Base-by-base conservation (phyloP, 2,888 invertebrate species). In the Daptonema setosum region DNA sequence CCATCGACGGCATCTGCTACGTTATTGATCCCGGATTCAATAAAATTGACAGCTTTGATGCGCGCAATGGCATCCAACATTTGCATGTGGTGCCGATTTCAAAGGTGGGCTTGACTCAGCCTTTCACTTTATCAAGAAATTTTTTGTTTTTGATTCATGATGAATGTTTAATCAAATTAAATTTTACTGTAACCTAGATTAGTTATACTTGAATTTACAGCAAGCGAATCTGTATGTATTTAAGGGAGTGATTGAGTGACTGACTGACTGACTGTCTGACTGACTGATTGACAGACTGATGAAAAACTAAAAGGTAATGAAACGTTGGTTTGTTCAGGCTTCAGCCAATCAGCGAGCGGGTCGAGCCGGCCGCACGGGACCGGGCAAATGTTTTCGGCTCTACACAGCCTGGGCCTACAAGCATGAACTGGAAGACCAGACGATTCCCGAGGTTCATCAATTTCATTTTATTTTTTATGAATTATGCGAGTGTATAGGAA, bases 21-120 rank as follows among this genome's bases (percentile, higher is more conserved):
- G 97, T 97, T 0, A 91, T 97, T 63, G 97, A 97, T 76, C 91
- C 95, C n/a, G 97, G 97, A 0, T 99, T 93, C 75, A 87, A 88
- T 52, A 97, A 97, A 72, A 91, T 93, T 73, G 95, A 95, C 70
- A 90, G 91, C 73, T 99, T 91, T 69, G 79, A 95, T 75, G 90
- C 95, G 0, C 79, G 88, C 63, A 91, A 91, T 1, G 95, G 95
- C 28, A 95, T 99, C 87, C 95, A 97, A 71, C 91, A 91, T 64
- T 77, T 99, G 58, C 85, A 90, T 76, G 90, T 97, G 2, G 90
- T 90, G n/a, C 95, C 95, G 2, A 88, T 97, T 61, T 95, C 93
- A 2, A 91, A 91, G 72, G 76, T 73, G 64, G 55, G 55, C 35
- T 30, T 17, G 17, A 54, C 20, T 14, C 24, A 29, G 22, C 17